A percentile compares a stretch with the other conserved stretches of the same genome.
These are phyloP conservation scores for Hippotragus niger DNA, from an alignment of 2,113 vertebrate genomes.

Conservation along the genomic window DNA sequence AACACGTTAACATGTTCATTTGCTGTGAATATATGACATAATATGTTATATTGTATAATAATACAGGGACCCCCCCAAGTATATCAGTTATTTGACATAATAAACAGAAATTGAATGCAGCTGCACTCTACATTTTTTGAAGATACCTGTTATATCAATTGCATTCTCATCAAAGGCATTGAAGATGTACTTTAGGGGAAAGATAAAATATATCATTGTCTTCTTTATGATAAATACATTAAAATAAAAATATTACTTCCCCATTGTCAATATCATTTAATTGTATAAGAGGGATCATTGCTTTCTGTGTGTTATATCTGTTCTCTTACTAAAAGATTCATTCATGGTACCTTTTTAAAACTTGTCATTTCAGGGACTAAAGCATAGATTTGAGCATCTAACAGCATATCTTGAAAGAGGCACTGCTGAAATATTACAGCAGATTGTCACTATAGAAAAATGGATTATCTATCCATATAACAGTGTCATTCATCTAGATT, in stretches of 20 bases:
- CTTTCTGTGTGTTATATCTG: neutral
- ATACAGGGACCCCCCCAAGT: neutral
- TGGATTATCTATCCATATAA: conserved; percentile 46
- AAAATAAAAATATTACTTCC: neutral
- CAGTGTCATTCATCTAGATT: conserved; percentile 56
- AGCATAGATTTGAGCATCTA: neutral
- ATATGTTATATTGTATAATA: neutral
- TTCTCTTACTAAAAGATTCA: neutral
- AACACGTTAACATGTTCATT: neutral
- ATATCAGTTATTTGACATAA: neutral
- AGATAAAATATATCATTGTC: neutral
- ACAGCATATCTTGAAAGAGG: neutral
- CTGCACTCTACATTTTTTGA: neutral
- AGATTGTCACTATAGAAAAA: conserved; percentile 53
- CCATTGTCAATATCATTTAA: neutral
- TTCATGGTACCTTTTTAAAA: neutral
- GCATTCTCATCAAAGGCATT: neutral
- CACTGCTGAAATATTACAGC: conserved; percentile 26
- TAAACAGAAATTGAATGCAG: neutral
- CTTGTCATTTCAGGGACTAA: neutral
- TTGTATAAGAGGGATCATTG: neutral
- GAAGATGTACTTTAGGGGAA: neutral
- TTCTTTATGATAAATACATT: neutral
- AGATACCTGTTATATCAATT: neutral
- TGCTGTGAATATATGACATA: neutral